Evolutionary conservation across 92 coral and sea anemone species (phyloP).

Genomic region (Metridium senile): DNA sequence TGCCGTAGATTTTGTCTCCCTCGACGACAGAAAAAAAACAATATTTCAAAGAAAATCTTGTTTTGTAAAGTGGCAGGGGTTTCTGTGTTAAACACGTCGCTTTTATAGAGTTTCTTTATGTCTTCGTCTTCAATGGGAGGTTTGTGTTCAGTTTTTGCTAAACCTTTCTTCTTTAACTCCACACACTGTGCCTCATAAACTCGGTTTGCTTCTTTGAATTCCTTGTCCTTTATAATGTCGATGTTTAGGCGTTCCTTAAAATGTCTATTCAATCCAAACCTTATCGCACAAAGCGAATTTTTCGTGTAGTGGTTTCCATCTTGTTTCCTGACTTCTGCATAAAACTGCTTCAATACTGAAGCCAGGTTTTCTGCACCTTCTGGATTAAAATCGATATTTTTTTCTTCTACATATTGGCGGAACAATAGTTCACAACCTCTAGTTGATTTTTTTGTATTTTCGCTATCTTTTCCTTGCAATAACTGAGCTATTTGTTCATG

Average conservation of each 20-base stretch:
- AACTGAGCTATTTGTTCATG: no score
- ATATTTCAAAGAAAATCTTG: conserved; percentile 62
- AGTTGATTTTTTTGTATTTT: conserved; percentile 56
- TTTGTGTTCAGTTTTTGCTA: no score
- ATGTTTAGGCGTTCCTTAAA: conserved; percentile 11
- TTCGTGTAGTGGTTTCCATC: conserved; percentile 46
- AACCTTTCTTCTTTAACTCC: no score
- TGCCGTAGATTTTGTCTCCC: conserved; percentile 57
- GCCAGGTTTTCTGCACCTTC: conserved; percentile 25
- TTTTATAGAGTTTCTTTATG: conserved; percentile 40
- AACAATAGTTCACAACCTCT: conserved; percentile 32
- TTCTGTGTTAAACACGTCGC: conserved; percentile 39
- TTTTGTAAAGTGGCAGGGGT: conserved; percentile 56
- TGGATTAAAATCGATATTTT: conserved; percentile 13
- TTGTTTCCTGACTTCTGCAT: conserved; percentile 47
- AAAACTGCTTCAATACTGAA: conserved; percentile 31
- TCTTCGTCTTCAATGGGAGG: conserved; percentile 51
- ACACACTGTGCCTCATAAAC: conserved; percentile 41
- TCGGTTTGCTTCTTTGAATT: conserved; percentile 44
- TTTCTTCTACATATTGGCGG: conserved; percentile 31
- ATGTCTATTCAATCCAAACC: conserved; percentile 33
- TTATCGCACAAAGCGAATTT: conserved; percentile 35
- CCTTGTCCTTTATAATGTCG: conserved; percentile 48
- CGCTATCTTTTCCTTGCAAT: conserved; percentile 13
- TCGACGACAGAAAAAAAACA: conserved; percentile 62